A percentile compares a stretch with the other conserved stretches of the same genome.
These are phyloP conservation scores for Calycopis cecrops DNA, from an alignment of 1,140 invertebrate species.

Conservation along the genomic window DNA sequence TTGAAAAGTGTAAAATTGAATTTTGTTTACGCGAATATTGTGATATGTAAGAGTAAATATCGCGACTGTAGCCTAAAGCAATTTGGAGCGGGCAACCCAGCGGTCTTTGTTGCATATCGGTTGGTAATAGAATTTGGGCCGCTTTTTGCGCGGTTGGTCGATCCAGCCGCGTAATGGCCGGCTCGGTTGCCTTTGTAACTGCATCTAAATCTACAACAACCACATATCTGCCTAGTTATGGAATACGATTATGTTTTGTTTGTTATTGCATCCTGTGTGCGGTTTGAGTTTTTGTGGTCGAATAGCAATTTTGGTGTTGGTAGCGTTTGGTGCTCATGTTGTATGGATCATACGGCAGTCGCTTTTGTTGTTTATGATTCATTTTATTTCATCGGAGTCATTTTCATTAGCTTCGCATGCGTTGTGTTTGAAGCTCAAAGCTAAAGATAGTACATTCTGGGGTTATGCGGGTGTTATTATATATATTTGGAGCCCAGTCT, in stretches of 20 bases:
- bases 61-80: slow-evolving; percentile 69
- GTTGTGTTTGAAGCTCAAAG: too few relatives aligned
- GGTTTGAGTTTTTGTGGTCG: too few relatives aligned
- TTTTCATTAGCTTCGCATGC: too few relatives aligned
- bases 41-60: slow-evolving; percentile 62
- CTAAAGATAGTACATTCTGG: too few relatives aligned
- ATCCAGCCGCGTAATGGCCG: slow-evolving; percentile 53
- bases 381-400: too few relatives aligned
- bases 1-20: slow-evolving; percentile 51
- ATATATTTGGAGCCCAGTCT: too few relatives aligned
- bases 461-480: too few relatives aligned
- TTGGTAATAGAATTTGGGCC: slow-evolving; percentile 71
- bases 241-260: slow-evolving; percentile 26
- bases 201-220: slow-evolving; percentile 59
- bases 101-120: slow-evolving; percentile 73
- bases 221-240: slow-evolving; percentile 43
- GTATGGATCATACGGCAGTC: too few relatives aligned
- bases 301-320: too few relatives aligned
- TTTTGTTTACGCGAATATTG: slow-evolving; percentile 61
- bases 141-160: slow-evolving; percentile 67
- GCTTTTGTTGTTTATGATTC: too few relatives aligned
- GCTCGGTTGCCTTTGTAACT: slow-evolving; percentile 69
- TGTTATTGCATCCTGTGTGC: too few relatives aligned
- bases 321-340: too few relatives aligned
- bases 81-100: slow-evolving; percentile 64